phyloP scores from a whole-genome alignment of 2,888 invertebrate species.

The Neocrepidodera transversa region DNA sequence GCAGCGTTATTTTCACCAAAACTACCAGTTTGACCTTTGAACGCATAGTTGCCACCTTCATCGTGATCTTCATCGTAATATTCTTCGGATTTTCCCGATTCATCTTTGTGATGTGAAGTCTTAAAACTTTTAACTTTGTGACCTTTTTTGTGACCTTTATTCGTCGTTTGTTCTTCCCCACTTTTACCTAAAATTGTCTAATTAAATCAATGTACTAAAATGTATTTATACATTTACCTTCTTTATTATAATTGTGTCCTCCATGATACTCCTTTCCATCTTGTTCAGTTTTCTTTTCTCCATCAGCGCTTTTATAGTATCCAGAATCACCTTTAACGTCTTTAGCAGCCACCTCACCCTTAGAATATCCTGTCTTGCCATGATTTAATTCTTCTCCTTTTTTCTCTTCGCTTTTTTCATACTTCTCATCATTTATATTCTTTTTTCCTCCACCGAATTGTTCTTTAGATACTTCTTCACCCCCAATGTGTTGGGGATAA shows the following conservation, averaged over 20 bases:
- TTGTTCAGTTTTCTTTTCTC: slow-evolving; percentile 66
- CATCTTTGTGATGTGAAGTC: slow-evolving; percentile 70
- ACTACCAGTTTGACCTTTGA: slow-evolving; percentile 65
- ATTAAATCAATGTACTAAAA: neutral
- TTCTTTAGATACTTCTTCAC: slow-evolving; percentile 63
- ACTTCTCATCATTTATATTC: slow-evolving; percentile 63
- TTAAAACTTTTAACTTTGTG: slow-evolving; percentile 72
- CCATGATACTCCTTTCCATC: slow-evolving; percentile 68
- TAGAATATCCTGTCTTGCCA: slow-evolving; percentile 65
- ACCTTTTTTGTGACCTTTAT: slow-evolving; percentile 69
- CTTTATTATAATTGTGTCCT: slow-evolving; percentile 65
- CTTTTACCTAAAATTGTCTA: slow-evolving; percentile 57
- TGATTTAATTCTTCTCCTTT: slow-evolving; percentile 65
- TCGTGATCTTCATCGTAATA: slow-evolving; percentile 72
- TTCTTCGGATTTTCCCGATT: slow-evolving; percentile 69
- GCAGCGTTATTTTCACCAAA: slow-evolving; percentile 67
- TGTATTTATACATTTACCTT: slow-evolving; percentile 56
- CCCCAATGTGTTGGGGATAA: slow-evolving; percentile 56
- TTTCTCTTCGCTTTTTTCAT: slow-evolving; percentile 64
- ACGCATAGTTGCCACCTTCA: slow-evolving; percentile 67
- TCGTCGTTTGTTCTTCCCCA: slow-evolving; percentile 65
- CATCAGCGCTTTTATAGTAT: slow-evolving; percentile 65
- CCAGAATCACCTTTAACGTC: slow-evolving; percentile 61
- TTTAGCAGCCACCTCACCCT: slow-evolving; percentile 61
- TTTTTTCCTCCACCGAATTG: slow-evolving; percentile 66